Base-by-base conservation (phyloP, 1,140 invertebrate genomes). In the Cataglyphis hispanica region DNA sequence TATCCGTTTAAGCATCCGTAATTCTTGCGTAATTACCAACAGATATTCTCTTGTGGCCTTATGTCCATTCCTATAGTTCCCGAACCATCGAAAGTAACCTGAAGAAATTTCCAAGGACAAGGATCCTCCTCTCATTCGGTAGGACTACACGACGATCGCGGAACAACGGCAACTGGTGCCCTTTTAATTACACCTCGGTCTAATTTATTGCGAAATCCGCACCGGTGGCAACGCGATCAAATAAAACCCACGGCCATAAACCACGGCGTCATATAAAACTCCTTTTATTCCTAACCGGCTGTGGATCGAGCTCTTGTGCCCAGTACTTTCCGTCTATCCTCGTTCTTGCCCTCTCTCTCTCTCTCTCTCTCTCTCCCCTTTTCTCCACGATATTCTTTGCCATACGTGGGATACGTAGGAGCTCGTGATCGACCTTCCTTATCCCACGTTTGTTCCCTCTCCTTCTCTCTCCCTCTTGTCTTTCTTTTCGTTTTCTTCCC, bases 191-290 rank as follows among this genome's bases (percentile, higher is more conserved):
- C 92, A 92, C 87, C 88, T 91, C 89, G 85, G 72, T 85, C 91
- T 91, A 93, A 93, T 94, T 94, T 93, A 93, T 94, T 91, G 92
- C 92, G 90, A 93, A 92, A 92, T 93, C 92, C 92, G 92, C 92
- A 93, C 91, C 93, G 90, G 93, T 94, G 93, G 93, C 93, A 93
- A 94, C 89, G 88, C 91, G 91, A 94, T 94, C 93, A 92, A 93
- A 94, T 94, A 94, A 94, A 93, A 92, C 88, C 91, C 91, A 92
- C 91, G 92, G 72, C 84, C 92, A 93, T 94, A 93, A 93, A 94
- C 91, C 92, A 94, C 91, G 70, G 92, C 92, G 91, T 94, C 93
- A 93, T 94, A 93, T 93, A 93, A 93, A 91, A 91, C 91, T 93
- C 85, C 85, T 92, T 91, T 92, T 93, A 93, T 93, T 91, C 86